Base-by-base conservation (phyloP, 2,113 vertebrate species). In the Platichthys stellatus region DNA sequence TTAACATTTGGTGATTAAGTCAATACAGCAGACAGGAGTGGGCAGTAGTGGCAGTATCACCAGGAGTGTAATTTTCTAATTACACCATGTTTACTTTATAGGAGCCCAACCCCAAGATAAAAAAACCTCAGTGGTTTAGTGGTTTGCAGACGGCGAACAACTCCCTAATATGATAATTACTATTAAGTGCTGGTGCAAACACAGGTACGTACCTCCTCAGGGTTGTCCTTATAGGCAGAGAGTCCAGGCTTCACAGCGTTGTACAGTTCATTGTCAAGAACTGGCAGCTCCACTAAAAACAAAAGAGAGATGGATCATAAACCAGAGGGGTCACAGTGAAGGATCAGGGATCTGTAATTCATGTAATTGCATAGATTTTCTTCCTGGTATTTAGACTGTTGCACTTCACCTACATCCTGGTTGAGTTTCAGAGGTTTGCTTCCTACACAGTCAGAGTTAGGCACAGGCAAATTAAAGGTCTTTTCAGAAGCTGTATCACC, bases 221-320 rank as follows among this genome's bases (percentile, higher is more conserved):
- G 97, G 59, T 95, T 93, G 92, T 97, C 96, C 86, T 94, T 96
- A 78, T 97, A 99, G 6, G 96, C 95, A 85, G 98, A 99, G 75
- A 99, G 95, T 81, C 98, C 98, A 35, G 98, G 98, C 82, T 99
- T 99, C 89, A 99, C 95, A 69, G 96, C 97, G 4, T 98, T 96
- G 93, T 96, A 99, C 83, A 99, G 93, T 92, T 99, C 98, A 85
- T 96, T 95, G 92, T 97, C 96, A 87, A 99, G 74, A 79, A 97
- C 93, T 28, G 96, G 96, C 85, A 96, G 88, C 87, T 96, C 97
- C 92, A 91, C 92, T 94, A 86, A 81, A 28, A 87, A 76, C 85
- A 26, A 47, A 76, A 24, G 13, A 61, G 28, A 54, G 47, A 79
- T 45, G 20, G 17, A 72, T 63, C 35, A 56, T 78, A 57, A 69